Evolutionary conservation across 1,140 invertebrate species (phyloP).

Genomic region (Brachionus asplanchnoidis): DNA sequence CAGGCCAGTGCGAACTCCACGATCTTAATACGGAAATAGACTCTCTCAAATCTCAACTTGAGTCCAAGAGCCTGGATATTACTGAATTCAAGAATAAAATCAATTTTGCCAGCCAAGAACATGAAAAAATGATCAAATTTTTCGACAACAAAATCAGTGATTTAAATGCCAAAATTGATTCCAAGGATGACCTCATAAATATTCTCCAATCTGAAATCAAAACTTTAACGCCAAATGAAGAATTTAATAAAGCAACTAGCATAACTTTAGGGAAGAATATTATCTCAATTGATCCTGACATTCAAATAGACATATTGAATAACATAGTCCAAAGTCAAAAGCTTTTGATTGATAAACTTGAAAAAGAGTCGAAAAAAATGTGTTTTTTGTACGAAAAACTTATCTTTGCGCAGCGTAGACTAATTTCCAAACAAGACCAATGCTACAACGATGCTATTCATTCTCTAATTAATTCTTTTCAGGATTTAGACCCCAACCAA

Average conservation of each 20-base stretch:
- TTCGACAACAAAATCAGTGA: background rate
- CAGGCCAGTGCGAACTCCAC: background rate
- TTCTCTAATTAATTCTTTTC: conserved; percentile 8
- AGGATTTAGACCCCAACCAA: background rate
- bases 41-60: too few species aligned
- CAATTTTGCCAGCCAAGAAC: background rate
- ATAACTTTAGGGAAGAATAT: too few species aligned
- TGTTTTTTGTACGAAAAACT: background rate
- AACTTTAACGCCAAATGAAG: background rate
- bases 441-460: conserved; percentile 12
- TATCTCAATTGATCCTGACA: background rate
- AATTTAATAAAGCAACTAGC: background rate
- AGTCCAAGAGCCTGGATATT: background rate
- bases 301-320: background rate
- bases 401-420: background rate
- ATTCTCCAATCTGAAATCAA: background rate
- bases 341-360: background rate
- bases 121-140: background rate
- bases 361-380: background rate
- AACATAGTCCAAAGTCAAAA: background rate
- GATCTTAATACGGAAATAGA: background rate
- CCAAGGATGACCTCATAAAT: background rate
- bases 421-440: background rate
- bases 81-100: background rate
- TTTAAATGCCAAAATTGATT: background rate